A percentile compares a stretch with the other conserved stretches of the same genome.
Conservation (phyloP, 2,113 vertebrate species). For the Sapayoa aenigma region DNA sequence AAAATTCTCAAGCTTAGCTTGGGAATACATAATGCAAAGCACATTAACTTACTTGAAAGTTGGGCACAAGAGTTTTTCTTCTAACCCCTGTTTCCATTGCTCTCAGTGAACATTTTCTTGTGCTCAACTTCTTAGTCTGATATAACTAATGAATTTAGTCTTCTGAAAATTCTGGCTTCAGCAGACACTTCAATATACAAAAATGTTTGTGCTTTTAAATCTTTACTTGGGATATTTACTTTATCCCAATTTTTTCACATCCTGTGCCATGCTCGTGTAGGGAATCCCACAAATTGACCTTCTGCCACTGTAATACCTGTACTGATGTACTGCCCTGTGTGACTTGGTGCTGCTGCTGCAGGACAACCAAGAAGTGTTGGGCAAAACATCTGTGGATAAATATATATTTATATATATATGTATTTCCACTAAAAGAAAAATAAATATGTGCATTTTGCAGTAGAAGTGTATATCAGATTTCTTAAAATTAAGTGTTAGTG, state of each 20-base stretch:
- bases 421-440: neutral
- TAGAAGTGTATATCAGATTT: neutral
- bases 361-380: neutral
- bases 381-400: neutral
- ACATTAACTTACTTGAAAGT: neutral
- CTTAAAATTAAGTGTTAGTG: neutral
- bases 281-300: neutral
- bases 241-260: neutral
- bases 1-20: neutral
- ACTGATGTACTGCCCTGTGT: neutral
- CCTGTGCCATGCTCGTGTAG: neutral
- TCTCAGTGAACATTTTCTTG: neutral
- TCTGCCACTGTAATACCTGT: neutral
- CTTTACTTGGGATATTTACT: no score
- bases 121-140: neutral
- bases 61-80: neutral
- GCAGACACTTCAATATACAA: neutral
- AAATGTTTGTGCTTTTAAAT: neutral
- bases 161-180: neutral
- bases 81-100: neutral
- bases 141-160: neutral
- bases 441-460: neutral
- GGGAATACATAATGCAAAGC: neutral
- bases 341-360: neutral
- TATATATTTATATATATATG: neutral